phyloP scores from a whole-genome alignment of 2,113 vertebrate species.

The Phocoena phocoena region DNA sequence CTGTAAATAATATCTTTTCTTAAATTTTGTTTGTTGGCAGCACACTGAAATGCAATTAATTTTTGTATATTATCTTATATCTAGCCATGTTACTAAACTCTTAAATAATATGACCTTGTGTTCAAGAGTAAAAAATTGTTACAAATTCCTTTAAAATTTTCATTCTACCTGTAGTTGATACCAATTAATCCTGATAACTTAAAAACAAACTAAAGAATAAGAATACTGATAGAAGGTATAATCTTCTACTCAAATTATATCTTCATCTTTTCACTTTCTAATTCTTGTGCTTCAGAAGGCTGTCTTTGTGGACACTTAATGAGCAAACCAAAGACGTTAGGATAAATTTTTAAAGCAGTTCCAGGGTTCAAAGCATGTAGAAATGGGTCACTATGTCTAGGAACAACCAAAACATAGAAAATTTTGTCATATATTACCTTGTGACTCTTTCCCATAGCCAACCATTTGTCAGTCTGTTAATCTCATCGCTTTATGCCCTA shows the following conservation, averaged over 20 bases:
- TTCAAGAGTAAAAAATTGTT: conserved; percentile 13
- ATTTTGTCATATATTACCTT: background rate
- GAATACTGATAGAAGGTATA: background rate
- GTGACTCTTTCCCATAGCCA: background rate
- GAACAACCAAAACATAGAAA: background rate
- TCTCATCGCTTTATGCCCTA: background rate
- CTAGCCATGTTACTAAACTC: conserved; percentile 4
- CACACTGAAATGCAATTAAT: background rate
- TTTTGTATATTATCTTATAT: background rate
- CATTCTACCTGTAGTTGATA: background rate
- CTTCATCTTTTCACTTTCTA: background rate
- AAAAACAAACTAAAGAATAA: conserved; percentile 6
- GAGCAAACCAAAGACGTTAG: background rate
- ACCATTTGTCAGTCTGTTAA: background rate
- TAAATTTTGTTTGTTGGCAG: background rate
- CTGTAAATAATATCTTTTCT: background rate
- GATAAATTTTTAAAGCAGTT: background rate
- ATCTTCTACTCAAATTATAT: background rate
- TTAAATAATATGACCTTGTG: background rate
- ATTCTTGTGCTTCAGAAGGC: background rate
- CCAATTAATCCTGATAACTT: conserved; percentile 12
- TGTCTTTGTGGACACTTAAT: background rate
- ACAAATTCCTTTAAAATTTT: conserved; percentile 24
- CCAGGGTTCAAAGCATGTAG: background rate
- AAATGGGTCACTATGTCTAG: background rate